These are phyloP conservation scores for Salvelinus alpinus DNA, from an alignment of 2,113 vertebrate genomes.

Conservation along the genomic window DNA sequence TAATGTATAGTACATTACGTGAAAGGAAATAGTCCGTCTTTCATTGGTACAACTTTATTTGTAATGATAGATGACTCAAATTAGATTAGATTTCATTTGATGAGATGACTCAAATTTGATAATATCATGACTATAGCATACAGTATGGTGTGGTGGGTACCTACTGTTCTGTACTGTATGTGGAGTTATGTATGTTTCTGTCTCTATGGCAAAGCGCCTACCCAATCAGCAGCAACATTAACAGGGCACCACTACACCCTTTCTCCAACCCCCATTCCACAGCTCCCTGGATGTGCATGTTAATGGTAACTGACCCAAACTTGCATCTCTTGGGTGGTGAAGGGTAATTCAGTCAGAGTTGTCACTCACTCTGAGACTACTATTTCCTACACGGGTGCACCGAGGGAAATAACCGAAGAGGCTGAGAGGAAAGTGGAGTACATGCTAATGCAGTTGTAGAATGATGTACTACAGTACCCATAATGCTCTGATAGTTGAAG, in stretches of 20 bases:
- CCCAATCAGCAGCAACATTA: slow-evolving; percentile 11
- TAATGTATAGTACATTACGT: slow-evolving; percentile 38
- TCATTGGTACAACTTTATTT: too few relatives aligned
- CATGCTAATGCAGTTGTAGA: slow-evolving; percentile 13
- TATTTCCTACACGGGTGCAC: slow-evolving; percentile 43
- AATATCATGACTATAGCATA: too few relatives aligned
- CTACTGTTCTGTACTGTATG: too few relatives aligned
- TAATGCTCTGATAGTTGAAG: too few relatives aligned
- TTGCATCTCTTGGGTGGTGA: slow-evolving; percentile 55
- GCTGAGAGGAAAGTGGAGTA: slow-evolving; percentile 35
- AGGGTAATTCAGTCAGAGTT: slow-evolving; percentile 61
- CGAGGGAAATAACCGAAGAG: slow-evolving; percentile 42
- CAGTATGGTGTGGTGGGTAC: too few relatives aligned
- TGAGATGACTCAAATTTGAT: too few relatives aligned
- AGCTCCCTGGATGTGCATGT: slow-evolving; percentile 39
- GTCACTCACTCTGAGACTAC: slow-evolving; percentile 40
- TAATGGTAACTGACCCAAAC: slow-evolving; percentile 68
- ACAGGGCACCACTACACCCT: neutral
- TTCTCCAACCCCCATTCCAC: slow-evolving; percentile 13
- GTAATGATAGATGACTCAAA: too few relatives aligned
- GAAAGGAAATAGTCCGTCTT: slow-evolving; percentile 22
- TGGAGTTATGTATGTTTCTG: too few relatives aligned
- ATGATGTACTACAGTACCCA: too few relatives aligned
- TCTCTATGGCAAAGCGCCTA: neutral
- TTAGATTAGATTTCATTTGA: too few relatives aligned